Evolutionary conservation across 2,888 invertebrate species (phyloP).

Genomic region (Brachyptera putata): DNA sequence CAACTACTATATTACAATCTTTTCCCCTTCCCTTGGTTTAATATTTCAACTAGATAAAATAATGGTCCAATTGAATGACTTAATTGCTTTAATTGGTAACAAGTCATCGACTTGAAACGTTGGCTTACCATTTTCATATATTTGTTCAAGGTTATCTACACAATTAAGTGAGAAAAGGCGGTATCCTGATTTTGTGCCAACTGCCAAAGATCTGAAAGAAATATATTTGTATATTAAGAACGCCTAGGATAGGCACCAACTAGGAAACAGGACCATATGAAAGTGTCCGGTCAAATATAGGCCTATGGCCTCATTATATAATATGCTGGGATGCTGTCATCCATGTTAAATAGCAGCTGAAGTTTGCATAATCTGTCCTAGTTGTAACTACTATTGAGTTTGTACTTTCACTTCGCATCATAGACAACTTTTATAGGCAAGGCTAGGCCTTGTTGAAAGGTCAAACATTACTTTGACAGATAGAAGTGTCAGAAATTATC

Average conservation of each 20-base stretch:
- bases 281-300: no score
- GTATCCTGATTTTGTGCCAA: conserved; percentile 88
- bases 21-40: no score
- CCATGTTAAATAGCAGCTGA: conserved; percentile 2
- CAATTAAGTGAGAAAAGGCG: conserved; percentile 79
- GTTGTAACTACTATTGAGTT: conserved; percentile 28
- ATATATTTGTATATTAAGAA: not conserved
- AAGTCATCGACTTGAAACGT: no score
- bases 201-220: conserved; percentile 75
- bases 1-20: no score
- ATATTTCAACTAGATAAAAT: no score
- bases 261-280: no score
- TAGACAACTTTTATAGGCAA: not conserved
- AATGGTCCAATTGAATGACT: no score
- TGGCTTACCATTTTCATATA: conserved; percentile 79
- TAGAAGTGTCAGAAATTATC: no score
- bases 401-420: conserved; percentile 28
- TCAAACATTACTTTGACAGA: no score
- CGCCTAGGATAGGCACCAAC: no score
- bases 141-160: conserved; percentile 81
- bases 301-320: not conserved
- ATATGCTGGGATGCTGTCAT: not conserved
- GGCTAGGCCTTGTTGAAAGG: not conserved
- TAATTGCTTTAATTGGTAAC: no score
- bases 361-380: conserved; percentile 31